phyloP scores from a whole-genome alignment of 2,797 vertebrate genomes.

The Pangasius larnaudii region DNA sequence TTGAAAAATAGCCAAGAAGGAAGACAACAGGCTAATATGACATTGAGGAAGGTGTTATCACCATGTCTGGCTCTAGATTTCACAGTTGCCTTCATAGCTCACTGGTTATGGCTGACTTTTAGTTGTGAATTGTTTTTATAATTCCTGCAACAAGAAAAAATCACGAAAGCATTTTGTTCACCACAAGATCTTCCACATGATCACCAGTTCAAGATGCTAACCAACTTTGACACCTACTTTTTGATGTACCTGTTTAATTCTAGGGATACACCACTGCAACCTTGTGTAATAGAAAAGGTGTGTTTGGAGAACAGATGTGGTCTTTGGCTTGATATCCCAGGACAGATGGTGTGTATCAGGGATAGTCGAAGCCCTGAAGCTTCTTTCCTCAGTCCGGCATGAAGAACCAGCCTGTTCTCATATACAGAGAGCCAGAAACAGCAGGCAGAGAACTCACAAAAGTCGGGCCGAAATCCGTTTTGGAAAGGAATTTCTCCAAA shows the following conservation, averaged over 20 bases:
- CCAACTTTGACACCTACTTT: background rate
- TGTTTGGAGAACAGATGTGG: constrained; percentile 57
- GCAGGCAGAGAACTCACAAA: constrained; percentile 59
- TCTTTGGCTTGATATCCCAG: constrained; percentile 50
- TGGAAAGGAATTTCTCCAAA: constrained; percentile 42
- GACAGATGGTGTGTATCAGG: constrained; percentile 65
- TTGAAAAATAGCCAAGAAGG: constrained; percentile 45
- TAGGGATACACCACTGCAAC: background rate
- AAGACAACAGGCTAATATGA: constrained; percentile 53
- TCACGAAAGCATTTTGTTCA: background rate
- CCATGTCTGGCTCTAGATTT: constrained; percentile 19
- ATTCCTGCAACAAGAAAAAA: background rate
- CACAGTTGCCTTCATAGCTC: background rate
- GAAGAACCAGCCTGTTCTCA: constrained; percentile 51
- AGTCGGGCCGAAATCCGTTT: constrained; percentile 54
- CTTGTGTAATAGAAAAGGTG: constrained; percentile 42
- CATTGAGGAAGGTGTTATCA: constrained; percentile 54
- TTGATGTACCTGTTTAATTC: background rate
- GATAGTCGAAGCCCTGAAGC: constrained; percentile 48
- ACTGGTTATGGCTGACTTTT: background rate
- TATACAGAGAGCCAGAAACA: constrained; percentile 51
- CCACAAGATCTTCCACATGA: background rate
- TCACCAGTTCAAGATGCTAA: constrained; percentile 17
- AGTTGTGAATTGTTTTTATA: background rate
- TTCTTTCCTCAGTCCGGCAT: constrained; percentile 39